Base-by-base conservation (phyloP, 2,113 vertebrate species). In the Hemicordylus capensis region DNA sequence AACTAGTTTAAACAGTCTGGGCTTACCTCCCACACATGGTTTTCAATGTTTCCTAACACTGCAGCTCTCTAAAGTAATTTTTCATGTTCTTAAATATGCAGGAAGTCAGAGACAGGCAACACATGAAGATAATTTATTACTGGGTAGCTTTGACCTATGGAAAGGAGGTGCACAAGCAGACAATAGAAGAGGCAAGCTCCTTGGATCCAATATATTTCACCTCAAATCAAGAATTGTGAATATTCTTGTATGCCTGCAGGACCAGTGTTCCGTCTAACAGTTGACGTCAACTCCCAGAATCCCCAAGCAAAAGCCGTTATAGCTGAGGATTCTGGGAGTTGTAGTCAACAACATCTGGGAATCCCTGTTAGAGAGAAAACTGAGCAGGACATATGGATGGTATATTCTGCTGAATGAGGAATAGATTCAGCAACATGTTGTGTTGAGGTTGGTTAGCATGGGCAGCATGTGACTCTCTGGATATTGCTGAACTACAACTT, bases 1-100 rank as follows among this genome's bases (percentile, higher is more conserved):
- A 87, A 88, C 69, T 19, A 85, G 22, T 46, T 31, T 51, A 66
- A 42, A 90, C 56, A 85, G 17, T 56, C 83, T 76, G 80, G 34
- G 66, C 20, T 85, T 81, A 61, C 22, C 4, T 77, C 44, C 76
- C 34, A 51, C 1, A 15, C 4, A 67, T 20, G 54, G n/a, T 15
- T 69, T 61, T 63, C 1, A 51, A 75, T 11, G 9, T 83, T 82
- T 84, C 42, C 58, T 42, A 28, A 59, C 37, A 77, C 34, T 5
- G 76, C 2, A 63, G 28, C 4, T 82, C 11, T 12, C 0, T 85
- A 89, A 89, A 34, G 73, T 90, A 85, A 86, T 51, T 85, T 26
- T 58, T 64, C 4, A 67, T 34, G 54, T 56, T 31, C 8, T 75
- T 81, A 69, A n/a, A 74, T 44, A 28, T 78, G 86, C 81, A 80